Percentiles rank a stretch among this genome's conserved stretches.
These are phyloP conservation scores for Mythimna lalbum DNA, from an alignment of 2,888 invertebrate genomes.

Conservation along the genomic window DNA sequence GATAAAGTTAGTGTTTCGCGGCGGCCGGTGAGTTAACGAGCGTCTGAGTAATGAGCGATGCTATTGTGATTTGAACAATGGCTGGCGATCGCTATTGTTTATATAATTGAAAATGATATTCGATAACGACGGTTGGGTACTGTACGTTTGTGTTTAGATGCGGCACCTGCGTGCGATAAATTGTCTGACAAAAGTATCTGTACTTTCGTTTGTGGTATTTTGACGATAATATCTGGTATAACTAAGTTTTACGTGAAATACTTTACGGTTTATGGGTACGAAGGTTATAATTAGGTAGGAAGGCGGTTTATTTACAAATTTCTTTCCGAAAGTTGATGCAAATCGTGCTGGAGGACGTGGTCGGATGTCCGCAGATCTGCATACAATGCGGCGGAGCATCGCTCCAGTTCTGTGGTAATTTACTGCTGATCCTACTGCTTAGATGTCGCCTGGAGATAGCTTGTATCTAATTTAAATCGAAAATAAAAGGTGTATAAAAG, in stretches of 20 bases:
- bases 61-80: conserved; percentile 89
- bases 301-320: conserved; percentile 79
- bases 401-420: conserved; percentile 86
- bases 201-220: conserved; percentile 61
- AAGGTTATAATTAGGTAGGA: conserved; percentile 72
- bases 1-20: conserved; percentile 89
- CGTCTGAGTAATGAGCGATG: conserved; percentile 88
- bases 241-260: conserved; percentile 49
- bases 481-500: conserved; percentile 53
- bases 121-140: conserved; percentile 68
- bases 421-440: conserved; percentile 81
- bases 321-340: conserved; percentile 85
- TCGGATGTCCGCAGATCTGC: conserved; percentile 80
- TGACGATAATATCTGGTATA: conserved; percentile 49
- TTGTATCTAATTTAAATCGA: conserved; percentile 82
- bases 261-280: conserved; percentile 52
- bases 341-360: conserved; percentile 77
- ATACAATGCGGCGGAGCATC: conserved; percentile 84
- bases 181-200: conserved; percentile 61
- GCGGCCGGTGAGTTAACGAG: conserved; percentile 87
- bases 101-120: conserved; percentile 85
- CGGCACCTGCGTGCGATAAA: conserved; percentile 68
- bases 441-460: conserved; percentile 88
- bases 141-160: conserved; percentile 60
- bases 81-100: conserved; percentile 85